These are phyloP conservation scores for Tryphoninae sp. DNA, from an alignment of 2,888 invertebrate species.

Conservation along the genomic window DNA sequence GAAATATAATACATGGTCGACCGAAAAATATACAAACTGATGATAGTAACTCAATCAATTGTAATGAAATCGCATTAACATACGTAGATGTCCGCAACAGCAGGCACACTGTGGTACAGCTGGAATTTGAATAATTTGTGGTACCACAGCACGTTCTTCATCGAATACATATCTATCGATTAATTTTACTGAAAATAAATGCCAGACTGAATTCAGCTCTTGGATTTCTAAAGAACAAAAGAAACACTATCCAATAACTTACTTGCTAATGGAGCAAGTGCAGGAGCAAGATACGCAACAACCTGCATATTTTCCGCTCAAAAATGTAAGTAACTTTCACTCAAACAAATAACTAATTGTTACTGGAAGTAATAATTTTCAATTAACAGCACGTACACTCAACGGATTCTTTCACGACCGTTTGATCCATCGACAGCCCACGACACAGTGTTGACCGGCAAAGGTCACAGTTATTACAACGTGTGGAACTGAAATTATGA, in stretches of 20 bases:
- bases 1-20: conserved; percentile 6
- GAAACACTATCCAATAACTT: conserved; percentile 21
- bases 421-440: neutral
- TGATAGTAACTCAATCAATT: neutral
- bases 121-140: conserved; percentile 54
- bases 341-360: neutral
- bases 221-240: neutral
- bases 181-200: conserved; percentile 56
- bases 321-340: conserved; percentile 1
- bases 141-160: conserved; percentile 32
- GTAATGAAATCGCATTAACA: neutral
- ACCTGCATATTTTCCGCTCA: conserved; percentile 48
- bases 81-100: conserved; percentile 50
- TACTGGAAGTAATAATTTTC: neutral
- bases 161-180: conserved; percentile 60
- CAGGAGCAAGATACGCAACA: conserved; percentile 57
- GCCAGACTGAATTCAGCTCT: neutral
- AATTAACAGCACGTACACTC: neutral
- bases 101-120: conserved; percentile 52
- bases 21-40: neutral
- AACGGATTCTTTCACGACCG: neutral
- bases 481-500: neutral
- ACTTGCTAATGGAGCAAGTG: conserved; percentile 61
- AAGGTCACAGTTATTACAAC: conserved; percentile 29
- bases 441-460: conserved; percentile 6